These are phyloP conservation scores for Tetropium fuscum DNA, from an alignment of 2,888 invertebrate species.

Conservation along the genomic window DNA sequence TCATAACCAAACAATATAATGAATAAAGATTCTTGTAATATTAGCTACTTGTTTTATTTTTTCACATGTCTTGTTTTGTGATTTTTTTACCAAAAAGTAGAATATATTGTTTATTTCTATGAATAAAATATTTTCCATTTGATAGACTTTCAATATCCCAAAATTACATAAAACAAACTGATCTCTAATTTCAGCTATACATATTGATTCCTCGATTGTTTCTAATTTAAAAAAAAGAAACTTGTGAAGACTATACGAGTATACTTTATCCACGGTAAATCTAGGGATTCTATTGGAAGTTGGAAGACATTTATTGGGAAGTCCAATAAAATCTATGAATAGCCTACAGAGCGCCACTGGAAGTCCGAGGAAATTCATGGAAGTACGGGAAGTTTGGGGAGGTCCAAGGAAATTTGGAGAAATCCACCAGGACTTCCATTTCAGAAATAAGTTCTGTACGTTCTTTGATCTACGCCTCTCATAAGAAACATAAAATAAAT, in stretches of 20 bases:
- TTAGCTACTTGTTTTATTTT: neutral
- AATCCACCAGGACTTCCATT: neutral
- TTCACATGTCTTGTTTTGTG: too few relatives aligned
- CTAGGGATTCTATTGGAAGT: neutral
- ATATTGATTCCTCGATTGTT: neutral
- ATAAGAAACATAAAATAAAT: too few relatives aligned
- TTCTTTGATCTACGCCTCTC: neutral
- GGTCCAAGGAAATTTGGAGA: constrained; percentile 1
- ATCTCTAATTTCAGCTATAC: neutral
- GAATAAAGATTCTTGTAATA: constrained; percentile 2
- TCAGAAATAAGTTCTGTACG: neutral
- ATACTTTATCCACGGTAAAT: neutral
- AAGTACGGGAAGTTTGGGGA: neutral
- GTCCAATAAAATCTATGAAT: neutral
- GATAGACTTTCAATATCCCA: neutral
- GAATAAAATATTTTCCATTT: neutral
- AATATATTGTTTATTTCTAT: neutral
- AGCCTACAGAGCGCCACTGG: neutral
- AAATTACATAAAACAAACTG: neutral
- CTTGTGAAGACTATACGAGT: neutral
- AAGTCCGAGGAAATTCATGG: neutral
- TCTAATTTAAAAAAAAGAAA: neutral
- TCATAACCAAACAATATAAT: neutral
- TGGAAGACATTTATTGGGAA: neutral
- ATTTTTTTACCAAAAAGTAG: neutral